phyloP scores from a whole-genome alignment of 2,888 invertebrate species.

The Euplagia quadripunctaria region DNA sequence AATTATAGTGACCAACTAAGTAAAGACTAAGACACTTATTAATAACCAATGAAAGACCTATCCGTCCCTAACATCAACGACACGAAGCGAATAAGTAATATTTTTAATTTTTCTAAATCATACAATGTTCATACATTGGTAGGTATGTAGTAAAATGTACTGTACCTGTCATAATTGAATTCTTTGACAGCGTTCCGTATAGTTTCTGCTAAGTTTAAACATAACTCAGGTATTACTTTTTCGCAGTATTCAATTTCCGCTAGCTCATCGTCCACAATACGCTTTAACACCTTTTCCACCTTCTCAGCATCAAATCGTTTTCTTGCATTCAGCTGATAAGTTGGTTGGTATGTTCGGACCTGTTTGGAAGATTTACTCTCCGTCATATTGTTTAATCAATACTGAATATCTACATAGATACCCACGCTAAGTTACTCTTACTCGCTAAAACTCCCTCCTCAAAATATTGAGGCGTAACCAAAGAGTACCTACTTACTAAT shows the following conservation, averaged over 20 bases:
- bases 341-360: constrained; percentile 87
- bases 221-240: constrained; percentile 85
- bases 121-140: background rate
- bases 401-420: constrained; percentile 12
- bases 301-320: constrained; percentile 89
- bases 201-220: constrained; percentile 87
- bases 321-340: constrained; percentile 89
- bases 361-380: constrained; percentile 70
- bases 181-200: constrained; percentile 89
- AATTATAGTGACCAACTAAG: too few species aligned
- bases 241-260: constrained; percentile 89
- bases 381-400: constrained; percentile 75
- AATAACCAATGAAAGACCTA: too few species aligned
- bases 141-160: background rate
- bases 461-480: background rate
- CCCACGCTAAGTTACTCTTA: background rate
- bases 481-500: background rate
- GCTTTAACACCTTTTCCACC: constrained; percentile 88
- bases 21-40: too few species aligned
- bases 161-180: constrained; percentile 89
- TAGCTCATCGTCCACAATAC: constrained; percentile 87
- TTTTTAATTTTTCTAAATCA: background rate
- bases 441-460: background rate
- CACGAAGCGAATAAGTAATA: too few species aligned
- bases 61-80: too few species aligned